Evolutionary conservation across 2,888 invertebrate genomes (phyloP), one percentile per base, ranked within the genome.

Genomic region (Stenchaetothrips biformis): DNA sequence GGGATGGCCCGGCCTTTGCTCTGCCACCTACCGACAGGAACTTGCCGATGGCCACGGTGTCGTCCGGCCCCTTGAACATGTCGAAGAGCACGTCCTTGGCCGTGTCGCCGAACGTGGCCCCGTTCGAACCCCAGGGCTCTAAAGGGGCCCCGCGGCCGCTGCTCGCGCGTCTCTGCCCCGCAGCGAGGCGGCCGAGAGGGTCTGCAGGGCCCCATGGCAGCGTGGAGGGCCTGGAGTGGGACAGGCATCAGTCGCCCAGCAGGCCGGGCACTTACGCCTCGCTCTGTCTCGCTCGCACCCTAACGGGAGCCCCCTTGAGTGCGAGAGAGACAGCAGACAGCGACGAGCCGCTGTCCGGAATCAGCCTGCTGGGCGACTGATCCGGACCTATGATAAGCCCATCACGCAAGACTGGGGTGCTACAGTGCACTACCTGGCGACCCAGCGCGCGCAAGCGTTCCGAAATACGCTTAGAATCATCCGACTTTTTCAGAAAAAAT

Each of bases 1-100:
- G 13, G 16, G 13, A 16, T 53, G 53, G 53, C 53, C 53, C 53
- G 53, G 53, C 53, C 1, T 37, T 37, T 1, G 6, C 6, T 16
- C 53, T 53, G 53, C 53, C 53, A 16, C 67, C 21, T 21, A 67
- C 67, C 67, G 67, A 67, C 67, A 67, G 67, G n/a, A 67, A 67
- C 67, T 67, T 67, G 67, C 67, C 67, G 67, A 67, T 67, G 67
- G 67, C 67, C 67, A 67, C 67, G n/a, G n/a, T 18, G 67, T 67
- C 67, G 67, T 67, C 67, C 0, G 67, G 67, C 21, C 67, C 67
- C 21, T 67, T 67, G n/a, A 67, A 67, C 67, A 67, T 67, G 67
- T 67, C 67, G 67, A 67, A 67, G n/a, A 67, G 67, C n/a, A 67
- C 67, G 67, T 67, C 67, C 67, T 67, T 67, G 21, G 67, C 67